These are phyloP conservation scores for Thyatira batis DNA, from an alignment of 2,888 invertebrate genomes.

Conservation along the genomic window DNA sequence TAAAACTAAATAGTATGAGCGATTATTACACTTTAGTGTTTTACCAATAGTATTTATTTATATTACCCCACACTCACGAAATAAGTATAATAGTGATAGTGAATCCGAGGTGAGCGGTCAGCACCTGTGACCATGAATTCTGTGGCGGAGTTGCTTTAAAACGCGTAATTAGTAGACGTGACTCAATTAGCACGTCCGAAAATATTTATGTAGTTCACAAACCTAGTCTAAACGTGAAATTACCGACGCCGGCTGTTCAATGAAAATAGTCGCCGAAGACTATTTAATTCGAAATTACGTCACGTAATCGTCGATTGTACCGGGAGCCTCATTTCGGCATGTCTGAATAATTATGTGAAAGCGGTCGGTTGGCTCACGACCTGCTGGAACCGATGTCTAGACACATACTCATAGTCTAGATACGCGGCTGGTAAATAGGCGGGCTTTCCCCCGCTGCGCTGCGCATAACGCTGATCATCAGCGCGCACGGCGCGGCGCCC, in stretches of 20 bases:
- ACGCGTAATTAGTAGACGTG: slow-evolving; percentile 15
- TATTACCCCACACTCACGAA: no score
- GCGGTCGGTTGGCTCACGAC: slow-evolving; percentile 64
- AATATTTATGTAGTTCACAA: slow-evolving; percentile 21
- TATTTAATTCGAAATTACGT: slow-evolving; percentile 59
- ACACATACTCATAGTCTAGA: slow-evolving; percentile 75
- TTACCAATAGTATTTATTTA: no score
- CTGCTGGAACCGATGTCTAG: slow-evolving; percentile 77
- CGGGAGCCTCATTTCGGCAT: slow-evolving; percentile 48
- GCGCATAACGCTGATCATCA: slow-evolving; percentile 45
- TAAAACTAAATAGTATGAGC: no score
- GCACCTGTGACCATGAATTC: background rate
- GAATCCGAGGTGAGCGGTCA: background rate
- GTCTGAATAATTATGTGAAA: slow-evolving; percentile 69
- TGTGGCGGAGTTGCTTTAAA: slow-evolving; percentile 10
- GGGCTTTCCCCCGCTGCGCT: slow-evolving; percentile 57
- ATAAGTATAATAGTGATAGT: background rate
- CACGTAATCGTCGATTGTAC: slow-evolving; percentile 58
- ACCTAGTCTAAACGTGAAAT: slow-evolving; percentile 26
- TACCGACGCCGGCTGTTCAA: slow-evolving; percentile 31
- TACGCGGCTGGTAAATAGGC: slow-evolving; percentile 63
- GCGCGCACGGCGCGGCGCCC: slow-evolving; percentile 6
- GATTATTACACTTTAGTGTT: no score
- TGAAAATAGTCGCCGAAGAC: slow-evolving; percentile 43
- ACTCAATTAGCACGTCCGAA: slow-evolving; percentile 28